These are phyloP conservation scores for Typhlichthys subterraneus DNA, from an alignment of 2,797 vertebrate species.

Conservation along the genomic window DNA sequence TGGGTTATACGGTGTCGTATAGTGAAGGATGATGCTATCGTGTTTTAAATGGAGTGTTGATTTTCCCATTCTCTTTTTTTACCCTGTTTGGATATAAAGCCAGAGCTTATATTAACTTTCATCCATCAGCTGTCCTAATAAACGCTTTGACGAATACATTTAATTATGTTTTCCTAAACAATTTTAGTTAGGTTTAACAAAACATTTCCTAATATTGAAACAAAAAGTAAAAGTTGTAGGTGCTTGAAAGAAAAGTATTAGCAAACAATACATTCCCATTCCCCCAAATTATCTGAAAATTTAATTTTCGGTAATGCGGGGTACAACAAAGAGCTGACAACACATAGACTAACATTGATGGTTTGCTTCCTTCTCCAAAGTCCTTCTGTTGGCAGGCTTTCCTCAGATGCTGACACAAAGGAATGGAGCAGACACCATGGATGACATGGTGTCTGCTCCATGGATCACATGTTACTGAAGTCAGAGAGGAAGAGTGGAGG, in stretches of 20 bases:
- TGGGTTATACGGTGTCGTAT: too few relatives aligned
- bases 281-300: neutral
- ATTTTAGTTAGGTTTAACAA: too few relatives aligned
- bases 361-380: neutral
- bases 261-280: neutral
- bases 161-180: too few relatives aligned
- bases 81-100: too few relatives aligned
- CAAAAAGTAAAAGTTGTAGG: too few relatives aligned
- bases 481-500: conserved; percentile 25
- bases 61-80: too few relatives aligned
- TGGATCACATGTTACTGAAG: conserved; percentile 27
- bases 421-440: conserved; percentile 13
- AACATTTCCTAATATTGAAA: too few relatives aligned
- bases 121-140: too few relatives aligned
- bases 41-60: too few relatives aligned
- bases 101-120: too few relatives aligned
- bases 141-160: too few relatives aligned
- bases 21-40: too few relatives aligned
- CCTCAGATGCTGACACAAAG: conserved; percentile 8
- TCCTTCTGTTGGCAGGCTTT: neutral
- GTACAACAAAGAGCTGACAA: conserved; percentile 3
- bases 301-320: neutral
- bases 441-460: conserved; percentile 1
- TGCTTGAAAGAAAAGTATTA: neutral
- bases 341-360: neutral